Percentiles rank a stretch among this genome's conserved stretches.
These are phyloP conservation scores for Drosophila chauvacae DNA, from an alignment of 1,140 invertebrate genomes.

Conservation along the genomic window DNA sequence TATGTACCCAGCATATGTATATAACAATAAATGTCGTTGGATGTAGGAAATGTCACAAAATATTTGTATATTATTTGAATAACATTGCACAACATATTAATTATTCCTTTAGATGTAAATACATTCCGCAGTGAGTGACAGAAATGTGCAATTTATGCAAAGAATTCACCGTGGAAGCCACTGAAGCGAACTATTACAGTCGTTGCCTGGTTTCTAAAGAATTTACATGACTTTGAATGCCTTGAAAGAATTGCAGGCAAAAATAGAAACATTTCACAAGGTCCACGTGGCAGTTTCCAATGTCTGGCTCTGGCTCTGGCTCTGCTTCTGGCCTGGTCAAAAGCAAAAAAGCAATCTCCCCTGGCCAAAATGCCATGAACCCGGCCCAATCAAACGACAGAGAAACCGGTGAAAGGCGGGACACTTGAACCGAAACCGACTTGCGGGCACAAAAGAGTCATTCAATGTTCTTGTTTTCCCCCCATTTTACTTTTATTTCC, in stretches of 20 bases:
- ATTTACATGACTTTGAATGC: constrained; percentile 22
- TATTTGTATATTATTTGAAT: neutral
- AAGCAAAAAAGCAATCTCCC: constrained; percentile 29
- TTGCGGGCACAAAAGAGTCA: constrained; percentile 38
- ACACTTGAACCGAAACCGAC: constrained; percentile 28
- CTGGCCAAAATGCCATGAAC: constrained; percentile 36
- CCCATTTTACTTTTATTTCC: constrained; percentile 32
- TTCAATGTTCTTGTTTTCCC: constrained; percentile 40
- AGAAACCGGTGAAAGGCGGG: constrained; percentile 25
- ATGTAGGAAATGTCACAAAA: neutral
- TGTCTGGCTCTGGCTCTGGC: neutral
- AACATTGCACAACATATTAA: neutral
- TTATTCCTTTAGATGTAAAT: constrained; percentile 1
- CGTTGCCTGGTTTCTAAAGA: constrained; percentile 12
- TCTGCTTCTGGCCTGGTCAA: constrained; percentile 7
- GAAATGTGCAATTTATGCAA: constrained; percentile 4
- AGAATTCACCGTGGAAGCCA: constrained; percentile 1
- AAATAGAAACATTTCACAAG: constrained; percentile 33
- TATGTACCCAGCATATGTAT: neutral
- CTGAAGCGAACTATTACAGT: neutral
- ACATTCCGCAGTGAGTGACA: neutral
- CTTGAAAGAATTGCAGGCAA: constrained; percentile 25
- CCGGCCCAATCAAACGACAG: constrained; percentile 33
- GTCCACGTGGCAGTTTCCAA: constrained; percentile 21
- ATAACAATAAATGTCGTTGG: neutral